Conservation (phyloP, 2,113 vertebrate genomes). For the Corvus moneduloides region DNA sequence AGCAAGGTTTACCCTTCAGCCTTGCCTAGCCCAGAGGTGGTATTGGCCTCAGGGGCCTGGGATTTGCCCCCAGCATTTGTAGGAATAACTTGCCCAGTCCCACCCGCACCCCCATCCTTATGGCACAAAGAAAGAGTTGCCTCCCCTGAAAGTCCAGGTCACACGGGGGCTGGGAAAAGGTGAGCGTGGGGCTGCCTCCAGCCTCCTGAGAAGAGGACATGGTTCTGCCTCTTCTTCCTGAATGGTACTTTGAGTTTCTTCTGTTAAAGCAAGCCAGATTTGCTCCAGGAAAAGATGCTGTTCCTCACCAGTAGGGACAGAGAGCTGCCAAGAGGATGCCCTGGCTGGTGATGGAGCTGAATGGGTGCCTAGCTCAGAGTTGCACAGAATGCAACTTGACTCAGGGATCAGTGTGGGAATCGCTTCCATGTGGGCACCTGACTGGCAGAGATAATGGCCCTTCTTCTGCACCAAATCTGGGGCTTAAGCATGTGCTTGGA, state of each 20-base stretch:
- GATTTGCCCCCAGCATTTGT: background rate
- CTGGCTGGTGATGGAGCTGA: background rate
- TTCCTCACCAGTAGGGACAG: background rate
- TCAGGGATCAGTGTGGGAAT: background rate
- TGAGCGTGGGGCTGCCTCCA: background rate
- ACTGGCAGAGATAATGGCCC: background rate
- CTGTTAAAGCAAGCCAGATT: background rate
- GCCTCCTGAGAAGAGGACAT: background rate
- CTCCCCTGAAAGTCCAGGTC: background rate
- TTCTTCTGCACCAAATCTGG: background rate
- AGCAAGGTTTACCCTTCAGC: background rate
- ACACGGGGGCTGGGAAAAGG: background rate
- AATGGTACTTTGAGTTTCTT: background rate
- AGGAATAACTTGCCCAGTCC: background rate
- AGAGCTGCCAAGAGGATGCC: background rate
- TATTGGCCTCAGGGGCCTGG: background rate
- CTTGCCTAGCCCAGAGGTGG: background rate
- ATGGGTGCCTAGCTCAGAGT: background rate
- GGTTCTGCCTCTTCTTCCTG: background rate
- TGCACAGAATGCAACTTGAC: background rate
- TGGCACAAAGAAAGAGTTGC: background rate
- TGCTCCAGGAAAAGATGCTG: background rate
- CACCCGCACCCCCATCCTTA: too few relatives aligned
- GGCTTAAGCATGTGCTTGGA: background rate
- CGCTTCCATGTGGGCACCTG: background rate